phyloP scores from a whole-genome alignment of 1,140 invertebrate species.

The Aplysia californica region DNA sequence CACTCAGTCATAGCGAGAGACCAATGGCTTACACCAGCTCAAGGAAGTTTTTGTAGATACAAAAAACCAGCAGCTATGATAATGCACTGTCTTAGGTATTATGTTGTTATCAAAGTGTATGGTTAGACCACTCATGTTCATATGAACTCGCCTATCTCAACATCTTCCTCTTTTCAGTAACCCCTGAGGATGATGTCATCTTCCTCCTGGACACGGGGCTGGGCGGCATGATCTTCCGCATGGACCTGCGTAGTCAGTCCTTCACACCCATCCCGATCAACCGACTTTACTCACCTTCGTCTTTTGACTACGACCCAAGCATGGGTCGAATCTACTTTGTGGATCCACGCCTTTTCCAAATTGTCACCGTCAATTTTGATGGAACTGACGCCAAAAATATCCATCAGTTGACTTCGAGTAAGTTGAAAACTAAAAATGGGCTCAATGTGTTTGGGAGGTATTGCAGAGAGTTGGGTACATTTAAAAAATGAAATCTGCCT shows the following conservation, averaged over 20 bases:
- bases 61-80: no score
- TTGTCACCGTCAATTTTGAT: conserved; percentile 43
- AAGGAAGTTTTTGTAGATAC: no score
- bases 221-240: conserved; percentile 40
- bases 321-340: conserved; percentile 43
- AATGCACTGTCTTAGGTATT: no score
- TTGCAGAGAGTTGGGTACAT: no score
- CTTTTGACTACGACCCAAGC: conserved; percentile 44
- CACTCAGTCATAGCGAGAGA: no score
- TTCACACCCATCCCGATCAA: conserved; percentile 43
- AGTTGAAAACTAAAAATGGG: no score
- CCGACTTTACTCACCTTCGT: conserved; percentile 33
- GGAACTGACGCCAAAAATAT: conserved; percentile 41
- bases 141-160: no score
- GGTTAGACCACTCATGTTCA: no score
- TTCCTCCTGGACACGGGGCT: conserved; percentile 43
- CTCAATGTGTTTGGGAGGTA: no score
- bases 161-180: conserved; percentile 34
- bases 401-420: conserved; percentile 39
- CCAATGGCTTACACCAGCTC: no score
- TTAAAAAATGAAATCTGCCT: no score
- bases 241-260: conserved; percentile 41
- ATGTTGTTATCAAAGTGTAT: no score
- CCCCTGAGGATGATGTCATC: conserved; percentile 43
- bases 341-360: conserved; percentile 35